Base-by-base conservation (phyloP, 2,888 invertebrate genomes). In the Meta bourneti region DNA sequence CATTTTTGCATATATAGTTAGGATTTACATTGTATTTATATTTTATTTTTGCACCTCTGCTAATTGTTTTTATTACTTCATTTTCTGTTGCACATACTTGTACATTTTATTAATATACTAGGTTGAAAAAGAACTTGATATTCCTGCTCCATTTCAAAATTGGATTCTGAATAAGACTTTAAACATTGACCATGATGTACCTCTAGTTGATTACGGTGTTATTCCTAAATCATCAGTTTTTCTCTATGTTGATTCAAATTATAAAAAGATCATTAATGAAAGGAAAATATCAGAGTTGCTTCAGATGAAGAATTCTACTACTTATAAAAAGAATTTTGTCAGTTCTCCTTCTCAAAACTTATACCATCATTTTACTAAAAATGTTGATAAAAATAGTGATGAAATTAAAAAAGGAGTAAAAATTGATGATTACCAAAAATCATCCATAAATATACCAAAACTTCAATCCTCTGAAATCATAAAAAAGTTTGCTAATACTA, bases 121-220 rank as follows among this genome's bases (percentile, higher is more conserved):
- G 95, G 94, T 95, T 93, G 93, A 94, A 90, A 88, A 94, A 54
- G 96, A 97, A 93, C 96, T 97, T 94, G 97, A 97, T 93, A 96
- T 98, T 93, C 97, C 97, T 5, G 95, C 95, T 1, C 96, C 96
- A 75, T 96, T 97, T 88, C 98, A 98, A 95, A 96, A 97, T 93
- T 98, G 98, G 98, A 97, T 98, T 93, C 96, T 98, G 75, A 97
- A 97, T 19, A 97, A 97, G 94, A 96, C 96, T 94, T 95, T 98
- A 54, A 97, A 97, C 71, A 96, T 96, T 7, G 96, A 97, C 94
- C 97, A 97, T 94, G 95, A 95, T 19, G 95, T 96, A 61, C 48
- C 61, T 8, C 75, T 84, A 13, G n/a, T 34, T 69, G 96, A 96
- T 51, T 96, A 97, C 93, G 96, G 97, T 82, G 96, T 97, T n/a